Base-by-base conservation (phyloP, 2,797 vertebrate species). In the Pipistrellus pipistrellus region DNA sequence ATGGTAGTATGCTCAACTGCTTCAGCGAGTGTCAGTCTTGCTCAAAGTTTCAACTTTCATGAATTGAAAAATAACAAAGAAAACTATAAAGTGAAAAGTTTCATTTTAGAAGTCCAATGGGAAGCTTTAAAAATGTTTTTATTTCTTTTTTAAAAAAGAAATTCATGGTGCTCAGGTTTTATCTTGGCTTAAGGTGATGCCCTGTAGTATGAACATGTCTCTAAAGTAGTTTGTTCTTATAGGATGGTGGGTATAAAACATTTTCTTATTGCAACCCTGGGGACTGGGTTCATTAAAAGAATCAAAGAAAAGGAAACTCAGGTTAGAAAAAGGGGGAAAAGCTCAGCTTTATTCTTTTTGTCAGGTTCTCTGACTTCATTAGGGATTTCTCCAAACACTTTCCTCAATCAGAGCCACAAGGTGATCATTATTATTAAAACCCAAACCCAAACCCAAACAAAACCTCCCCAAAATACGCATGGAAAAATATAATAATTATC, bases 271-370 rank as follows among this genome's bases (percentile, higher is more conserved):
- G 46, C 38, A 77, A 87, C 97, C 77, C 77, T 81, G 59, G 66
- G 72, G 81, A 87, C 90, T 83, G 89, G 3, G 25, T 97, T 97
- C 95, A 88, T 75, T 57, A 78, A 93, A 41, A 96, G 62, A 95
- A 90, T 86, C 71, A 95, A 97, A 96, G 89, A 95, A 92, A 92
- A 96, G 68, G 66, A 97, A 97, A 97, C 51, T 38, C 73, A 73
- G 82, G 48, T n/a, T 35, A 78, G 32, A 93, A 25, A 93, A 89
- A 89, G 35, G 32, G 85, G 55, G 91, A 90, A 95, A 87, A 32
- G 17, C 86, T 82, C 12, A 62, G 27, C 25, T 35, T 32, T 76
- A 64, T 41, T 53, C 55, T 51, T 83, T 90, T 75, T 85, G 41
- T 82, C 9, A 90, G 38, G 4, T 18, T 92, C 17, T 90, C 75